phyloP scores from a whole-genome alignment of 2,797 vertebrate species.

The Karalla daura region DNA sequence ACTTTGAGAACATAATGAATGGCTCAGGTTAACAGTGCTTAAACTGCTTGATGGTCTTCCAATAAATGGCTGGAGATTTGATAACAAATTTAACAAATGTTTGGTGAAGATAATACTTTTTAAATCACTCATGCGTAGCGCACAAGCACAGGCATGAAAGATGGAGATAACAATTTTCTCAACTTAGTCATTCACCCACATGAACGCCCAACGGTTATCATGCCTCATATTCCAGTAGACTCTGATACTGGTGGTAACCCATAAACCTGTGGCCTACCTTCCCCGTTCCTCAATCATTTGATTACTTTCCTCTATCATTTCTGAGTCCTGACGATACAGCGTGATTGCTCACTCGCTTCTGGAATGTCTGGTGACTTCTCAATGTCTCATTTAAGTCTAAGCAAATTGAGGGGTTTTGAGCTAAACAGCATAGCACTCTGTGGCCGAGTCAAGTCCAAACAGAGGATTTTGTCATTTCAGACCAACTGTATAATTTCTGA shows the following conservation, averaged over 20 bases:
- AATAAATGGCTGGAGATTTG: neutral
- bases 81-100: neutral
- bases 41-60: conserved; percentile 20
- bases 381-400: conserved; percentile 77
- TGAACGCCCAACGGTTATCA: conserved; percentile 15
- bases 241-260: conserved; percentile 23
- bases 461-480: conserved; percentile 64
- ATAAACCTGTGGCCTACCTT: conserved; percentile 30
- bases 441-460: conserved; percentile 76
- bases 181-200: conserved; percentile 27
- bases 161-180: conserved; percentile 16
- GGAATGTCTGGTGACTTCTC: conserved; percentile 76
- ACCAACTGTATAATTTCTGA: conserved; percentile 76
- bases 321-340: conserved; percentile 33
- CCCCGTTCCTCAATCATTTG: conserved; percentile 23
- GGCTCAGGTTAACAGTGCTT: conserved; percentile 38
- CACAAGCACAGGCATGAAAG: conserved; percentile 10
- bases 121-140: conserved; percentile 1
- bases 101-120: neutral
- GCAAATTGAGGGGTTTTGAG: conserved; percentile 79
- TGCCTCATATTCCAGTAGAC: conserved; percentile 25
- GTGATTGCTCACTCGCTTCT: conserved; percentile 66
- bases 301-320: conserved; percentile 41
- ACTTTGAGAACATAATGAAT: conserved; percentile 43
- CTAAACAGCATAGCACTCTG: conserved; percentile 61